Conservation (phyloP, 1,140 invertebrate genomes). For the Stegodyphus mimosarum region DNA sequence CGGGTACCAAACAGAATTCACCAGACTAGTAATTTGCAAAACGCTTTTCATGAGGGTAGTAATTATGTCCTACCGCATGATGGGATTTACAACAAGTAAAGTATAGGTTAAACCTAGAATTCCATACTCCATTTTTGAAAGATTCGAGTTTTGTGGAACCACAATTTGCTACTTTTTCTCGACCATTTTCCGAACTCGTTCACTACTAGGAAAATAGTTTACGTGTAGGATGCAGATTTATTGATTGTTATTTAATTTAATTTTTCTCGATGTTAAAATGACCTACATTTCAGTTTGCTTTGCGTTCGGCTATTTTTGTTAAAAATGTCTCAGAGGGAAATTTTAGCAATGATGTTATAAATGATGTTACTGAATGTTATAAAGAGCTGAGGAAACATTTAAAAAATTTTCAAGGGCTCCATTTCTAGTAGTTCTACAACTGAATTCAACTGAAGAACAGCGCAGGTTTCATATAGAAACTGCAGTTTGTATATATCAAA, state of each 20-base stretch:
- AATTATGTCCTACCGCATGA: constrained; percentile 48
- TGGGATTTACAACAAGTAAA: background rate
- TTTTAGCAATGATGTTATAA: background rate
- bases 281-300: background rate
- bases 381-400: no score
- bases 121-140: background rate
- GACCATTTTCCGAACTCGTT: background rate
- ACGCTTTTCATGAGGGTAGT: constrained; percentile 28
- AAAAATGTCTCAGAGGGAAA: background rate
- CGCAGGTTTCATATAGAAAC: no score
- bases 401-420: no score
- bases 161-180: background rate
- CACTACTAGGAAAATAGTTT: background rate
- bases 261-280: background rate
- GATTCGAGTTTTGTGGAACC: background rate
- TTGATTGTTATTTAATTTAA: background rate
- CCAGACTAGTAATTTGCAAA: constrained; percentile 17
- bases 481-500: no score
- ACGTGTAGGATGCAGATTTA: background rate
- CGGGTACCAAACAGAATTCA: background rate
- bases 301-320: background rate
- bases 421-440: no score
- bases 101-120: background rate
- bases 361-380: background rate
- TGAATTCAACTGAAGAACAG: no score